Conservation (phyloP, 2,888 invertebrate species). For the Platycheirus albimanus region DNA sequence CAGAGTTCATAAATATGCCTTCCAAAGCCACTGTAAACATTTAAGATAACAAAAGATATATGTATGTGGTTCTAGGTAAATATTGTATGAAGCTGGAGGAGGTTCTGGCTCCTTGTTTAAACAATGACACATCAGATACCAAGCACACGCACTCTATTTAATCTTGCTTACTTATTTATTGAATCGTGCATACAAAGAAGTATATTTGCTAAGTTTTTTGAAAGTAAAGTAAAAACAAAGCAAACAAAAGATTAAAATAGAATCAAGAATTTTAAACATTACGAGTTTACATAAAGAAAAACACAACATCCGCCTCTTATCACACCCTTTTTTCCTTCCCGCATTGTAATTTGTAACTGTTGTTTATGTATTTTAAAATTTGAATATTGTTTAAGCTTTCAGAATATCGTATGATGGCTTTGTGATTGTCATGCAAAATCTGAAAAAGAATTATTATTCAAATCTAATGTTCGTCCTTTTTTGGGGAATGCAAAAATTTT, state of each 20-base stretch:
- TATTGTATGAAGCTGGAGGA: background rate
- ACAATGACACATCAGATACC: conserved; percentile 4
- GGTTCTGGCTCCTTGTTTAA: background rate
- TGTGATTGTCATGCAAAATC: too few species aligned
- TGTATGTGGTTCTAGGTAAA: background rate
- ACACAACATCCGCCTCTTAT: background rate
- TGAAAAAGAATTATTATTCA: too few species aligned
- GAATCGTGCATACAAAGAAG: background rate
- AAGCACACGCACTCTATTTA: conserved; percentile 17
- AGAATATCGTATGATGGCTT: too few species aligned
- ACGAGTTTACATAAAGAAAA: background rate
- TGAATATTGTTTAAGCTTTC: too few species aligned
- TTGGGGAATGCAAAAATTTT: too few species aligned
- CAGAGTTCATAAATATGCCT: conserved; percentile 2
- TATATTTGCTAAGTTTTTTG: conserved; percentile 14
- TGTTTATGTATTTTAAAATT: too few species aligned
- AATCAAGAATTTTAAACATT: conserved; percentile 2
- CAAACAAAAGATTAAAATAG: conserved; percentile 2
- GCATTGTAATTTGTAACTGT: too few species aligned
- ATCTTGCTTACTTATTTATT: conserved; percentile 21
- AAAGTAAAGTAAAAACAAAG: background rate
- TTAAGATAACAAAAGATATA: background rate
- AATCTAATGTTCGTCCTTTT: too few species aligned
- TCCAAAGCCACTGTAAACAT: background rate
- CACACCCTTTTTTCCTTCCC: background rate